These are phyloP conservation scores for Nomia melanderi DNA, from an alignment of 1,140 invertebrate species.

Conservation along the genomic window DNA sequence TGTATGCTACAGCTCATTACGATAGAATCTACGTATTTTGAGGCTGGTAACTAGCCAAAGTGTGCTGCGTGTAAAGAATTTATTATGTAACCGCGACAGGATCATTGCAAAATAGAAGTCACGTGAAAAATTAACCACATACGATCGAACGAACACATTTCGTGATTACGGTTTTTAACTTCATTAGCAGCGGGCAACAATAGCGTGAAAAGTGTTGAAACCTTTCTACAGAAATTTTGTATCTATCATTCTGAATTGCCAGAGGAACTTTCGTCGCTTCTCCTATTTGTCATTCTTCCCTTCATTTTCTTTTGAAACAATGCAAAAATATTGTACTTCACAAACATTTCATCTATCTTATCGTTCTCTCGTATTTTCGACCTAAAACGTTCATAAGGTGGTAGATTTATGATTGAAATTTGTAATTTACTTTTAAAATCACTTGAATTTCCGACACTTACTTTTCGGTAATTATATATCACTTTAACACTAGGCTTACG, in stretches of 20 bases:
- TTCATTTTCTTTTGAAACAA: not conserved
- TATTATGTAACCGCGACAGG: conserved; percentile 57
- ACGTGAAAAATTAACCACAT: conserved; percentile 31
- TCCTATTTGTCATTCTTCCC: not conserved
- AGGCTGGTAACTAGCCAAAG: conserved; percentile 63
- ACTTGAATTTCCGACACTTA: no score
- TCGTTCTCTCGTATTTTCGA: no score
- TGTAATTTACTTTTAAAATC: no score
- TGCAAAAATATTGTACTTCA: no score
- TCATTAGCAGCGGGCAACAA: not conserved
- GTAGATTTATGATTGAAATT: no score
- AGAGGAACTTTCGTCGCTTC: not conserved
- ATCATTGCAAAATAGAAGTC: conserved; percentile 62
- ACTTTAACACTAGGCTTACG: no score
- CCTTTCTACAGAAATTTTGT: not conserved
- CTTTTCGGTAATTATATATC: no score
- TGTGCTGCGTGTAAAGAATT: conserved; percentile 56
- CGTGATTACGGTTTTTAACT: not conserved
- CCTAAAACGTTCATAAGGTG: no score
- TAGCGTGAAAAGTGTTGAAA: not conserved
- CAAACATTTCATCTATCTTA: no score
- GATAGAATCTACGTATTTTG: conserved; percentile 67
- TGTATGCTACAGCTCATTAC: conserved; percentile 56
- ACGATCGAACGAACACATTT: conserved; percentile 26
- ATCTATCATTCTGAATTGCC: not conserved